Percentiles rank a stretch among this genome's conserved stretches.
These are phyloP conservation scores for Orthosia cruda DNA, from an alignment of 2,888 invertebrate species.

Conservation along the genomic window DNA sequence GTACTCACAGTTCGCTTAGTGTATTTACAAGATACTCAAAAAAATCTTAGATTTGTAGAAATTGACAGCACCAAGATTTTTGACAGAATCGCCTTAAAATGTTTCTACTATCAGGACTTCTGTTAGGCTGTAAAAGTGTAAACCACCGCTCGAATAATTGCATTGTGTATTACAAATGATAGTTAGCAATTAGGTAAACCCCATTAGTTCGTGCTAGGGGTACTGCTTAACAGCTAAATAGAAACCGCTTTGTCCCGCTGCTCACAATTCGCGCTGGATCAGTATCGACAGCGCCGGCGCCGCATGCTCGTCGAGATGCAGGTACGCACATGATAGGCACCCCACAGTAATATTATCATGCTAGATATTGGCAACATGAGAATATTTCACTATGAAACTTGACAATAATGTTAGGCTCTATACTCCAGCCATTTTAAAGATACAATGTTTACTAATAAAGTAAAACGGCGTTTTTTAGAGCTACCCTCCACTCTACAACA, in stretches of 20 bases:
- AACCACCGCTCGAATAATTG: not conserved
- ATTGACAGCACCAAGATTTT: not conserved
- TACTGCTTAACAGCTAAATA: conserved; percentile 73
- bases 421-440: no score
- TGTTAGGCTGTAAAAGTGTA: not conserved
- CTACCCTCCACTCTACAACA: no score
- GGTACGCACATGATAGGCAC: conserved; percentile 44
- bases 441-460: no score
- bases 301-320: conserved; percentile 43
- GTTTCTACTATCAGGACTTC: not conserved
- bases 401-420: no score
- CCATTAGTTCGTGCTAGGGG: conserved; percentile 48
- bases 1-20: conserved; percentile 6
- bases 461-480: no score
- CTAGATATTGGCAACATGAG: no score
- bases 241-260: conserved; percentile 72
- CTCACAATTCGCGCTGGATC: conserved; percentile 67
- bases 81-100: not conserved
- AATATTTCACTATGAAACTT: no score
- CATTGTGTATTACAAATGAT: not conserved
- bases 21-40: not conserved
- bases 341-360: not conserved
- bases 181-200: conserved; percentile 21
- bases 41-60: not conserved
- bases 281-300: conserved; percentile 52